These are phyloP conservation scores for Seriola dumerili DNA, from an alignment of 2,113 vertebrate genomes.

Conservation along the genomic window DNA sequence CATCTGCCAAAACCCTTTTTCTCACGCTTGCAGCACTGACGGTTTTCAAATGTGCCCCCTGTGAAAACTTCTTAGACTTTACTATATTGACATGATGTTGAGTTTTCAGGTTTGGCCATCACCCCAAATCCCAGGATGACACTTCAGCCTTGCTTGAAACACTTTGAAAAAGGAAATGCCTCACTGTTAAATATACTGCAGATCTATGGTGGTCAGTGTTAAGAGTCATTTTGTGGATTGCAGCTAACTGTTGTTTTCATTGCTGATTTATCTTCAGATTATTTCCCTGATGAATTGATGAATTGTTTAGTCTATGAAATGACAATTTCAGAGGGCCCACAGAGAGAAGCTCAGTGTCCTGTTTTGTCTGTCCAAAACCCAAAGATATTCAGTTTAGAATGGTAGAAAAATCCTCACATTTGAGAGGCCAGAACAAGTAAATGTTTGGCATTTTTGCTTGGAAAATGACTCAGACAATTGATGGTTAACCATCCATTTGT, in stretches of 20 bases:
- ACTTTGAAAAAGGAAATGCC: background rate
- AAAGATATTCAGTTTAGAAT: background rate
- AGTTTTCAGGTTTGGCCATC: slow-evolving; percentile 2
- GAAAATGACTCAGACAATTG: background rate
- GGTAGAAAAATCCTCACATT: background rate
- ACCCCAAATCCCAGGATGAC: background rate
- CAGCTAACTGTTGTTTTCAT: background rate
- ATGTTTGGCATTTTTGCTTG: background rate
- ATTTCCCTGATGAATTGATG: background rate
- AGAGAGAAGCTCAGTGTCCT: no score
- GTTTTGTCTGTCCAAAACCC: background rate
- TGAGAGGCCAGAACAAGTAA: background rate
- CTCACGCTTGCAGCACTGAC: slow-evolving; percentile 51
- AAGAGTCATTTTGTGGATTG: background rate
- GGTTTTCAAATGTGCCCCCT: slow-evolving; percentile 29
- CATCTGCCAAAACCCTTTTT: slow-evolving; percentile 78
- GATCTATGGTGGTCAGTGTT: background rate
- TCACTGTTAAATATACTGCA: background rate
- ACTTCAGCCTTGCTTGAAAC: background rate
- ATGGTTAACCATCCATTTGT: background rate
- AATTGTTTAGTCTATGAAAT: background rate
- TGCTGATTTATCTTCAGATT: background rate
- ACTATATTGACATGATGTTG: slow-evolving; percentile 35
- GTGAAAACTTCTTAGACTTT: slow-evolving; percentile 14
- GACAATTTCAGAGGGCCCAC: background rate